Percentiles rank a stretch among this genome's conserved stretches.
These are phyloP conservation scores for Ibidorhyncha struthersii DNA, from an alignment of 2,113 vertebrate genomes.

Conservation along the genomic window DNA sequence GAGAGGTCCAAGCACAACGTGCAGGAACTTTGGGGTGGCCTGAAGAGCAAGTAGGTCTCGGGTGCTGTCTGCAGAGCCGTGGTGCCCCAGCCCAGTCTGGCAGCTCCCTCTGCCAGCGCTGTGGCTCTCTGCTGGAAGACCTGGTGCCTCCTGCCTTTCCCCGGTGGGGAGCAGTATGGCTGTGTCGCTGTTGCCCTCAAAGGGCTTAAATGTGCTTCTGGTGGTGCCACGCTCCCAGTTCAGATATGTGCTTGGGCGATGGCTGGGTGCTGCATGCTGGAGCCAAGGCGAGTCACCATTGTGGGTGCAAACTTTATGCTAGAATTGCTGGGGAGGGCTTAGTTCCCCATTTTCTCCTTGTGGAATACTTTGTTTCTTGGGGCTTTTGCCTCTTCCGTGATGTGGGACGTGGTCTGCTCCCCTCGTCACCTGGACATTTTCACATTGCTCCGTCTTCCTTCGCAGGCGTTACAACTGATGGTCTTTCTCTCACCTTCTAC, in stretches of 20 bases:
- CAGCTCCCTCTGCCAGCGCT: background rate
- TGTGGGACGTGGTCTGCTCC: background rate
- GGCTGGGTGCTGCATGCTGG: background rate
- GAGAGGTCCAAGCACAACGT: background rate
- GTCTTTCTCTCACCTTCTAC: background rate
- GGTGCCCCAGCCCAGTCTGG: background rate
- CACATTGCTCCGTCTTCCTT: background rate
- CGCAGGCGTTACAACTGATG: no score
- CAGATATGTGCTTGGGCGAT: background rate
- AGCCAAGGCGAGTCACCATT: background rate
- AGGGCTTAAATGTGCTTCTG: background rate
- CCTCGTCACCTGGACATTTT: fast-evolving
- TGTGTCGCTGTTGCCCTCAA: background rate
- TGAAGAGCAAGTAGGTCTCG: background rate
- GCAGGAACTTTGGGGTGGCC: background rate
- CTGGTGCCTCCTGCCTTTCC: background rate
- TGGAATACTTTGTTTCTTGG: background rate
- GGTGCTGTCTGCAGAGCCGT: background rate
- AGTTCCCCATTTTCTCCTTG: background rate
- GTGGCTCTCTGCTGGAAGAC: background rate
- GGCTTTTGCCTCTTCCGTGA: background rate
- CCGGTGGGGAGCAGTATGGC: no score
- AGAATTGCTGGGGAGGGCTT: background rate
- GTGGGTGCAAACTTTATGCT: background rate
- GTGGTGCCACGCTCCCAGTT: background rate